A percentile compares a stretch with the other conserved stretches of the same genome.
These are phyloP conservation scores for Lineus longissimus DNA, from an alignment of 1,140 invertebrate genomes.

Conservation along the genomic window DNA sequence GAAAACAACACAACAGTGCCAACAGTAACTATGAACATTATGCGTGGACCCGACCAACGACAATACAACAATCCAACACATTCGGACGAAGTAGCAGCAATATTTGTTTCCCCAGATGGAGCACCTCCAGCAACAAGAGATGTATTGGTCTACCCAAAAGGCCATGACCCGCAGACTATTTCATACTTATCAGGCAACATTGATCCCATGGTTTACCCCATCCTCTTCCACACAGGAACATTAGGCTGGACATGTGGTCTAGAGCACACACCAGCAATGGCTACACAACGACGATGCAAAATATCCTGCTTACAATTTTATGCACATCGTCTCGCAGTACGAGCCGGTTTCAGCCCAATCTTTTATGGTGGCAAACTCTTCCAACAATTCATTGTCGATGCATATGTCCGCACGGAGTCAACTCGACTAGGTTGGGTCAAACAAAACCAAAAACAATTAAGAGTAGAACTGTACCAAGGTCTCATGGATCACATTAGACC, in stretches of 20 bases:
- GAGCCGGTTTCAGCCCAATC: constrained; percentile 24
- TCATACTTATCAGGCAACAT: too few species aligned
- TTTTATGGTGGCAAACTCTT: constrained; percentile 45
- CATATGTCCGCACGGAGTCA: constrained; percentile 48
- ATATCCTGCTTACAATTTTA: neutral
- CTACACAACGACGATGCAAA: neutral
- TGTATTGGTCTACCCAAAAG: too few species aligned
- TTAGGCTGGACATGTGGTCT: neutral
- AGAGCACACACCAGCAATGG: neutral
- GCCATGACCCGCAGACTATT: too few species aligned
- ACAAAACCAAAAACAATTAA: constrained; percentile 28
- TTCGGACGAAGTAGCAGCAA: too few species aligned
- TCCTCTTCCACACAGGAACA: neutral
- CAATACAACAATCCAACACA: too few species aligned
- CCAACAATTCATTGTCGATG: constrained; percentile 52
- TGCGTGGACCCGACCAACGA: too few species aligned
- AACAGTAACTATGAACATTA: too few species aligned
- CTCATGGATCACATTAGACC: constrained; percentile 22
- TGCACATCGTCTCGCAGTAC: neutral
- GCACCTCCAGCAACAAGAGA: too few species aligned
- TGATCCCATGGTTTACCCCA: constrained; percentile 1
- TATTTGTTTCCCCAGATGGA: too few species aligned
- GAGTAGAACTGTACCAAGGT: constrained; percentile 28
- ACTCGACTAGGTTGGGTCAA: constrained; percentile 33
- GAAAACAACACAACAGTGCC: too few species aligned